Conservation (phyloP, 92 coral and sea anemone species). For the Hydrozoanthus gracilis region DNA sequence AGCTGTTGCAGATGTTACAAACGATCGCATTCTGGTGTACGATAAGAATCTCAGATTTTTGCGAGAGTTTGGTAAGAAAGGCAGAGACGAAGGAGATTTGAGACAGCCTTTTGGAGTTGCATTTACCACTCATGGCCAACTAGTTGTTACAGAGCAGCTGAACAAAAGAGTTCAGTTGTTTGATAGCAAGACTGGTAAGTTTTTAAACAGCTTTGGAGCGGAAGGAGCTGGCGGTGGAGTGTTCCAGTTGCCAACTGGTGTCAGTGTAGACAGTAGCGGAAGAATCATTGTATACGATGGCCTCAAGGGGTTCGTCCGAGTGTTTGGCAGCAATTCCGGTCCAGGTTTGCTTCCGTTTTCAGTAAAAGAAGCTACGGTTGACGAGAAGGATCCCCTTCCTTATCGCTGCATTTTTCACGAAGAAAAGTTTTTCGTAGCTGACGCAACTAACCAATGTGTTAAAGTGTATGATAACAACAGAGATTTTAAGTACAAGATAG, state of each 20-base stretch:
- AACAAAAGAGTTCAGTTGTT: conserved; percentile 23
- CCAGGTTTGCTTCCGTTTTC: conserved; percentile 2
- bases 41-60: background rate
- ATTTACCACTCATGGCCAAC: background rate
- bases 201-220: background rate
- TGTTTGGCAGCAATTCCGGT: background rate
- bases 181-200: conserved; percentile 10
- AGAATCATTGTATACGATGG: conserved; percentile 28
- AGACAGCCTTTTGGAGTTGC: conserved; percentile 6
- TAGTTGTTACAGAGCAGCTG: background rate
- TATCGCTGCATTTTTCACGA: background rate
- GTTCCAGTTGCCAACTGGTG: background rate
- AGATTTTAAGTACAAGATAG: background rate
- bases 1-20: conserved; percentile 5
- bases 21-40: background rate
- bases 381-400: background rate
- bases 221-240: background rate
- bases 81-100: background rate
- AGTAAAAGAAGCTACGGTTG: background rate
- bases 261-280: conserved; percentile 12
- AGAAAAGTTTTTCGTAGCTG: conserved; percentile 4
- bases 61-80: background rate
- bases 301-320: background rate
- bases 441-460: background rate
- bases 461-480: conserved; percentile 11